These are phyloP conservation scores for Budorcas taxicolor DNA, from an alignment of 2,113 vertebrate species.

Conservation along the genomic window DNA sequence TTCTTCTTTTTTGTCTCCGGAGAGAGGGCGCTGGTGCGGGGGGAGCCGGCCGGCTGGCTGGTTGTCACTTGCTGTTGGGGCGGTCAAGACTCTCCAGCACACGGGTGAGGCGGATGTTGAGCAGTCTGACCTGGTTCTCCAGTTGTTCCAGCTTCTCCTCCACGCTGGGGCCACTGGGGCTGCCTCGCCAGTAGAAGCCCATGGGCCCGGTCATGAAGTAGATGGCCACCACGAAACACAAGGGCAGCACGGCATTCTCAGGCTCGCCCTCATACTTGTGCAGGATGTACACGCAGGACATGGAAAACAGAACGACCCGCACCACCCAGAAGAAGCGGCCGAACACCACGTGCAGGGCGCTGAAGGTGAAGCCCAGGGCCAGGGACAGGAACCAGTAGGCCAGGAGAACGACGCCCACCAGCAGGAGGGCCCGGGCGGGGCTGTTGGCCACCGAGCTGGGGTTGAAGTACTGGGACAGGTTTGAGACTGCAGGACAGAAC, in stretches of 20 bases:
- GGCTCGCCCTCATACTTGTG: conserved; percentile 96
- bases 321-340: conserved; percentile 96
- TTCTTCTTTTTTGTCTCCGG: not conserved
- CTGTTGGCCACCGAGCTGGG: conserved; percentile 82
- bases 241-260: conserved; percentile 88
- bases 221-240: conserved; percentile 92
- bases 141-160: conserved; percentile 97
- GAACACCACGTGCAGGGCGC: conserved; percentile 88
- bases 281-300: conserved; percentile 95
- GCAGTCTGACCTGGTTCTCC: conserved; percentile 93
- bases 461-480: conserved; percentile 94
- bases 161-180: conserved; percentile 79
- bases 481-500: conserved; percentile 85
- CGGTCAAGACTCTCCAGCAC: conserved; percentile 93
- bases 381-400: conserved; percentile 92
- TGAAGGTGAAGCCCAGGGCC: conserved; percentile 92
- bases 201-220: conserved; percentile 97
- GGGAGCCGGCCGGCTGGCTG: conserved; percentile 27
- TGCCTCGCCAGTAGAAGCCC: conserved; percentile 90
- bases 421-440: conserved; percentile 86
- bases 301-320: conserved; percentile 88
- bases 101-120: conserved; percentile 93
- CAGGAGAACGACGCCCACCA: conserved; percentile 88
- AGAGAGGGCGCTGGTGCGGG: conserved; percentile 63
- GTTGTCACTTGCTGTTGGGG: conserved; percentile 83